Evolutionary conservation across 2,888 invertebrate genomes (phyloP).

Genomic region (Lordiphosa andalusiaca): DNA sequence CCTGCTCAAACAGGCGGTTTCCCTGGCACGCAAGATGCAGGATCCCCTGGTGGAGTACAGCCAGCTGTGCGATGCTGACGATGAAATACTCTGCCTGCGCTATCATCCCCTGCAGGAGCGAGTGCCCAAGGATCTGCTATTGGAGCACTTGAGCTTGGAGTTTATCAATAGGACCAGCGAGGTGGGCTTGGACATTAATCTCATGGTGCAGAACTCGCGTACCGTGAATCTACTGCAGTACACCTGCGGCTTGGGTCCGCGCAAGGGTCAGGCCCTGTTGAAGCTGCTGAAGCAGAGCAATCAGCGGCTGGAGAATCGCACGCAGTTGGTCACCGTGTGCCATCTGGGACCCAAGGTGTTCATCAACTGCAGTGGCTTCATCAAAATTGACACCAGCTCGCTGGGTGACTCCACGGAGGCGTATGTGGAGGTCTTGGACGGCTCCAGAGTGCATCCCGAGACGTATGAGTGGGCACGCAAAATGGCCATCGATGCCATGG

Average conservation of each 20-base stretch:
- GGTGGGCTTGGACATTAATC: slow-evolving; percentile 98
- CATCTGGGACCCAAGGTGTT: slow-evolving; percentile 99
- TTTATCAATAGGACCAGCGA: slow-evolving; percentile 97
- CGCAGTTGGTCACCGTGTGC: slow-evolving; percentile 96
- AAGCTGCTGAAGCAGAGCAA: slow-evolving; percentile 94
- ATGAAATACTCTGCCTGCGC: slow-evolving; percentile 96
- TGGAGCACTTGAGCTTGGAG: slow-evolving; percentile 92
- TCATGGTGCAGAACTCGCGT: slow-evolving; percentile 93
- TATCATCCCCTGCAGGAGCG: slow-evolving; percentile 94
- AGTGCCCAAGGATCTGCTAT: slow-evolving; percentile 90
- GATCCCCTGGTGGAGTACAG: slow-evolving; percentile 98
- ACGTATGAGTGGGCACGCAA: slow-evolving; percentile 99
- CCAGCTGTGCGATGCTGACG: slow-evolving; percentile 96
- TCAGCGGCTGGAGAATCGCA: slow-evolving; percentile 94
- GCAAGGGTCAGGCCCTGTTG: slow-evolving; percentile 93
- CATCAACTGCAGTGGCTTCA: slow-evolving; percentile 99
- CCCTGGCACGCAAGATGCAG: slow-evolving; percentile 93
- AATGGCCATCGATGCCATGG: slow-evolving; percentile 99
- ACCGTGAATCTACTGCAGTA: slow-evolving; percentile 96
- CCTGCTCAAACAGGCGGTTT: slow-evolving; percentile 94
- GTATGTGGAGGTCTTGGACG: slow-evolving; percentile 97
- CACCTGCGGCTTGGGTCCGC: slow-evolving; percentile 96
- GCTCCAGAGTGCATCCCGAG: slow-evolving; percentile 98
- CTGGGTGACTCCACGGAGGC: slow-evolving; percentile 96
- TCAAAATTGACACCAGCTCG: slow-evolving; percentile 98